These are phyloP conservation scores for Helostoma temminkii DNA, from an alignment of 2,797 vertebrate genomes.

Conservation along the genomic window DNA sequence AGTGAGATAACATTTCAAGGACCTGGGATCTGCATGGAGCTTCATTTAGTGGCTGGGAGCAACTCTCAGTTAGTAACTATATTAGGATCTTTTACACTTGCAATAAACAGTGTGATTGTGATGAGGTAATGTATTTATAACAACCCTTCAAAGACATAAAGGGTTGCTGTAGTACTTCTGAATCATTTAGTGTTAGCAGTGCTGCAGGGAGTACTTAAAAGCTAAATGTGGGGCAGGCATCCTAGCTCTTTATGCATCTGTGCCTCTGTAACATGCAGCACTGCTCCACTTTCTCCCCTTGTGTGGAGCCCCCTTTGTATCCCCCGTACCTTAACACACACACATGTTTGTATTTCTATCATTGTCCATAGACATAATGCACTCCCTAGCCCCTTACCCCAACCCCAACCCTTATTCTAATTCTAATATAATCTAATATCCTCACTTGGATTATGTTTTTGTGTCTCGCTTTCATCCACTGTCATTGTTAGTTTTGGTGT, in stretches of 20 bases:
- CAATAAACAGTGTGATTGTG: constrained; percentile 5
- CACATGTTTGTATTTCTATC: neutral
- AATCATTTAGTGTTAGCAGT: constrained; percentile 76
- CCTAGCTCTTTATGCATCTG: constrained; percentile 72
- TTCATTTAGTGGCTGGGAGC: neutral
- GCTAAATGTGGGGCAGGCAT: constrained; percentile 75
- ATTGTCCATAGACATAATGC: too few relatives aligned
- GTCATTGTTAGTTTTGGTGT: neutral
- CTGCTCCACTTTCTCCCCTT: constrained; percentile 63
- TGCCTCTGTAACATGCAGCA: constrained; percentile 73
- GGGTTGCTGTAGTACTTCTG: constrained; percentile 67
- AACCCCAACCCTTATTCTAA: too few relatives aligned
- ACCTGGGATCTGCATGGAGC: constrained; percentile 7
- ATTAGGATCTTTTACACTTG: constrained; percentile 2
- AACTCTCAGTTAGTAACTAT: neutral
- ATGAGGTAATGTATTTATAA: constrained; percentile 59
- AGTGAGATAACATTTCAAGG: neutral
- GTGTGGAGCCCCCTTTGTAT: constrained; percentile 42
- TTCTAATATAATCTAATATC: too few relatives aligned
- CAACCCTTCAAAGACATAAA: constrained; percentile 54
- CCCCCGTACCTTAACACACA: neutral
- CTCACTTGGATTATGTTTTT: too few relatives aligned
- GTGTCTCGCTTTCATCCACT: neutral
- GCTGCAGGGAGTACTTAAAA: constrained; percentile 63
- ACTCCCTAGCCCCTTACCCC: too few relatives aligned